Evolutionary conservation across 2,888 invertebrate species (phyloP), one percentile per base, ranked within the genome.

Genomic region (Tiliacea aurago): DNA sequence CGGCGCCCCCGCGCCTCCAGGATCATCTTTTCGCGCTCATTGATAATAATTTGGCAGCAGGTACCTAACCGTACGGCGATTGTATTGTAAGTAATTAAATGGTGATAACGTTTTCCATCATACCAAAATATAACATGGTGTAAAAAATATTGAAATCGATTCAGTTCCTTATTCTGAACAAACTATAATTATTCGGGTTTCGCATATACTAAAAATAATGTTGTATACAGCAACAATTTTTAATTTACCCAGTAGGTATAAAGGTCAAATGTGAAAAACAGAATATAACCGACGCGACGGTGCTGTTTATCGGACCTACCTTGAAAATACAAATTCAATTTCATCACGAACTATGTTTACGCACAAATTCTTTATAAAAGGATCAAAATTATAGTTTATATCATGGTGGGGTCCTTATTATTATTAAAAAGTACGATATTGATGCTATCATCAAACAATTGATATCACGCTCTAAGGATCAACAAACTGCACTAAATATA

Each of bases 221-320:
- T n/a, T n/a, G n/a, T 64, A 37, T 71, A 70, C 41, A 56, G 63
- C 70, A 51, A 78, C 66, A 18, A 70, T 80, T 83, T 80, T 75
- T 75, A 77, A 76, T 79, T 79, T 82, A 64, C 67, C 53, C 41
- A 53, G 69, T 20, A 28, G 28, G 37, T 73, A 65, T 56, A 84
- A 84, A 84, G 79, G 80, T 84, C 69, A 84, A 85, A 84, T 75
- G 80, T 81, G 73, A 84, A 76, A 72, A 70, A 71, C 51, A 65
- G 62, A 56, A 67, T 78, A 70, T 61, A 73, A 64, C 73, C 70
- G 67, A 73, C 71, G 62, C 70, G 67, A 73, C 71, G 62, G 55
- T 63, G 61, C 64, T 79, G 70, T 84, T 76, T 78, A 70, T 70
- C 33, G 73, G 78, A 81, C 66, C 62, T 81, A 72, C 65, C 62